Evolutionary conservation across 2,113 vertebrate genomes (phyloP), one percentile per base, ranked within the genome.

Genomic region (Dryoscopus gambensis): DNA sequence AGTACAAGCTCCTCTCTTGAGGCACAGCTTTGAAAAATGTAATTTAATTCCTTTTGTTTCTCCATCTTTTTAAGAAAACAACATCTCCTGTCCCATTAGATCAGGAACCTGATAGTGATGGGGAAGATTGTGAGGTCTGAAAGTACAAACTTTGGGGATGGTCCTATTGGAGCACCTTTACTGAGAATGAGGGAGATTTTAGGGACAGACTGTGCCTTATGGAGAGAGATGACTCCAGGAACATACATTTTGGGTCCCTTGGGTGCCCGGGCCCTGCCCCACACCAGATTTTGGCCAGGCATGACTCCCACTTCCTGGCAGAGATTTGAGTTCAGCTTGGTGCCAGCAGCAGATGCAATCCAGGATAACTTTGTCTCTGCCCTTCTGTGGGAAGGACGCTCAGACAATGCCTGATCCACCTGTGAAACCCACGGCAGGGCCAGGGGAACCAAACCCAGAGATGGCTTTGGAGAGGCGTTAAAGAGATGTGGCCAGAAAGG

Each of bases 301-400:
- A 31, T 40, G 75, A 88, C 85, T 63, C 69, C 71, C 22, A 40
- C 33, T 91, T 94, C 55, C 50, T 71, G 2, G 5, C 46, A 86
- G 68, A 86, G 67, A 90, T 77, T 35, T 22, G 52, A 83, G 59
- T 40, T 56, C 70, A 70, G 71, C 11, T 4, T 52, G 65, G 42
- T 50, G 81, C 63, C 85, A 96, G 53, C 24, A 8, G 15, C 13
- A 85, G 95, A 88, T 81, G 28, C 86, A 80, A 89, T 74, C 42
- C 68, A 80, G 67, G 86, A 86, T 86, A 93, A 74, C 9, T 65
- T 92, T 39, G 33, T 93, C 46, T 91, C 21, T 73, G 37, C 37
- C 15, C 5, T 83, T 23, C 21, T 12, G 59, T 33, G 83, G 63
- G 75, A 88, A 95, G 53, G 67, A 33, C 2, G 1, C 49, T 62